Conservation (phyloP, 2,797 vertebrate species). For the Aphelocoma californica region DNA sequence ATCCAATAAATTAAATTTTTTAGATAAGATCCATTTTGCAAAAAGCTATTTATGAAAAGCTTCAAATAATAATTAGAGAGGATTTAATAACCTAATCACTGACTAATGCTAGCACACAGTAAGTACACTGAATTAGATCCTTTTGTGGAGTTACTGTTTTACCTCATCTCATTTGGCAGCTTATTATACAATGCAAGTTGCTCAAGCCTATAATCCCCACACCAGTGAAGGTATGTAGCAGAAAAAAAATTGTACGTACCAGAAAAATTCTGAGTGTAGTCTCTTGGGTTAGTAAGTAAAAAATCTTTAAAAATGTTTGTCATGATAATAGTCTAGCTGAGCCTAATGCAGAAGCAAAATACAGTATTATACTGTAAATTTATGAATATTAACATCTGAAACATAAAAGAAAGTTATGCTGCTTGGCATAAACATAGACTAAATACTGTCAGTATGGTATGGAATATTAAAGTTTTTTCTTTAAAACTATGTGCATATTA, state of each 20-base stretch:
- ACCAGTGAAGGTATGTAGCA: neutral
- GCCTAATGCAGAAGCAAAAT: neutral
- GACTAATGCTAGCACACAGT: slow-evolving; percentile 46
- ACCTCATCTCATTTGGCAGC: slow-evolving; percentile 5
- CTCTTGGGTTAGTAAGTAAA: neutral
- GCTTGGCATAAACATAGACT: neutral
- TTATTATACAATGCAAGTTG: neutral
- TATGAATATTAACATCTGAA: neutral
- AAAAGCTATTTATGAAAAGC: slow-evolving; percentile 56
- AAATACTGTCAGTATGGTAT: neutral
- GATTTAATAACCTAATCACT: slow-evolving; percentile 61
- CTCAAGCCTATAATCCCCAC: neutral
- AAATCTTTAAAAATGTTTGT: neutral
- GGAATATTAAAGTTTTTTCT: neutral
- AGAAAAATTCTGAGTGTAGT: neutral
- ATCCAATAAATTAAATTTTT: slow-evolving; percentile 68
- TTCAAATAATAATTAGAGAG: slow-evolving; percentile 65
- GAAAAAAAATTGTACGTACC: neutral
- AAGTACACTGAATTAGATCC: slow-evolving; percentile 26
- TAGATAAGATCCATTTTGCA: slow-evolving; percentile 60
- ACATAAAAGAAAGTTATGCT: neutral
- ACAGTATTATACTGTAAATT: neutral
- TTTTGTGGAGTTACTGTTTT: slow-evolving; percentile 17
- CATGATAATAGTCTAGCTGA: neutral
- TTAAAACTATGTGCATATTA: neutral